Evolutionary conservation across 2,113 vertebrate genomes (phyloP), one percentile per base, ranked within the genome.

Genomic region (Sinocyclocheilus anshuiensis): DNA sequence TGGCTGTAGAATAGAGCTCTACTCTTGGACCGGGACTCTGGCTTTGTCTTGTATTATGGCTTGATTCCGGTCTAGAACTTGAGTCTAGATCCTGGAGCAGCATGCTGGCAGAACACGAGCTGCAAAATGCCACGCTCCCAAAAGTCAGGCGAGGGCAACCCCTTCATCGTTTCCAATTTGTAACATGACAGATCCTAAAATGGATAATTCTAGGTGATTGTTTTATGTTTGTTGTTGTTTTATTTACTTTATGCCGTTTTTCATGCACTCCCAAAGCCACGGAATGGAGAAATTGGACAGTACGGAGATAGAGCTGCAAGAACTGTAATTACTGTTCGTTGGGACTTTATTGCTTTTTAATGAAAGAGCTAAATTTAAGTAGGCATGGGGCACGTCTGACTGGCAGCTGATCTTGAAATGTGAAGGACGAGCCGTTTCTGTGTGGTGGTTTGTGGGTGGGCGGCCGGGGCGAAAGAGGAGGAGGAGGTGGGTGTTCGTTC

Each of bases 261-360:
- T 84, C 20, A 82, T 86, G 53, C 6, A 45, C 63, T 83, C 50
- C 45, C 81, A 88, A 89, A 77, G 74, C 84, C 87, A 79, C 85
- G 71, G 67, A 42, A 42, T 42, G 42, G 42, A 42, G 42, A 61
- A 86, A 65, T 29, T 6, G 79, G 13, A 81, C 50, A 71, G 53
- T 63, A 69, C 83, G 33, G 63, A 81, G 86, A 87, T 84, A 82
- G 59, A 84, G 33, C 72, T 77, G 33, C 39, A 69, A 59, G 55
- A 90, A 69, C 85, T 94, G 93, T 94, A 95, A 94, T 95, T 93
- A 94, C 86, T 90, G 84, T 85, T 90, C 53, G 84, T 92, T 88
- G 86, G 84, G 81, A 87, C 87, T 91, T 85, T 90, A 94, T 92
- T 87, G 91, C 88, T 90, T 93, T 94, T 93, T 94, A 93, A 94